Conservation (phyloP, 2,888 invertebrate species). For the Mimachlamys varia region DNA sequence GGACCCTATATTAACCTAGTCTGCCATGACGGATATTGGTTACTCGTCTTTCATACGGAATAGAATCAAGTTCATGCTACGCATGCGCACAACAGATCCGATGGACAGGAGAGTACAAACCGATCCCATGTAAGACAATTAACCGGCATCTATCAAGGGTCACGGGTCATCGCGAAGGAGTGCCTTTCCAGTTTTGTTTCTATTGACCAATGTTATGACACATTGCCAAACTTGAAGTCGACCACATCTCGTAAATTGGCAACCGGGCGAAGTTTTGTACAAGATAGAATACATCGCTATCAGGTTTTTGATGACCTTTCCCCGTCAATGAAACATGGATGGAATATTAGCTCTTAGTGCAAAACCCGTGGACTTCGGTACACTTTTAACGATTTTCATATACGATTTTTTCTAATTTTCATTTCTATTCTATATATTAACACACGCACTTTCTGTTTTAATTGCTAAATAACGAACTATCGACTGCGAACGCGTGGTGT, state of each 20-base stretch:
- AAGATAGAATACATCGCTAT: background rate
- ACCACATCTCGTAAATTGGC: background rate
- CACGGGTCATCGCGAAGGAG: background rate
- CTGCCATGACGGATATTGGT: conserved; percentile 28
- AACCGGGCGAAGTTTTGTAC: background rate
- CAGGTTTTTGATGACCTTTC: background rate
- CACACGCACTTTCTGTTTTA: too few relatives aligned
- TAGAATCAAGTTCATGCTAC: background rate
- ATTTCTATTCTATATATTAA: too few relatives aligned
- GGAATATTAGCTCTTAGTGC: background rate
- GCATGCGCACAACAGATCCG: background rate
- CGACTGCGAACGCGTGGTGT: too few relatives aligned
- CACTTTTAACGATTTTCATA: too few relatives aligned
- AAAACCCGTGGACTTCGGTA: background rate
- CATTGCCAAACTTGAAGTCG: conserved; percentile 2
- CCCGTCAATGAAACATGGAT: background rate
- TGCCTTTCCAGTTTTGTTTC: background rate
- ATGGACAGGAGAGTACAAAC: background rate
- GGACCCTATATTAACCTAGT: background rate
- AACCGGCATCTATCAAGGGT: background rate
- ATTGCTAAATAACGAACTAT: too few relatives aligned
- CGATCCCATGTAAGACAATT: background rate
- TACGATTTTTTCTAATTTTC: too few relatives aligned
- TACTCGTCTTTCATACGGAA: background rate
- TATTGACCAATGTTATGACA: conserved; percentile 1